Evolutionary conservation across 2,888 invertebrate genomes (phyloP).

Genomic region (Tipula lateralis): DNA sequence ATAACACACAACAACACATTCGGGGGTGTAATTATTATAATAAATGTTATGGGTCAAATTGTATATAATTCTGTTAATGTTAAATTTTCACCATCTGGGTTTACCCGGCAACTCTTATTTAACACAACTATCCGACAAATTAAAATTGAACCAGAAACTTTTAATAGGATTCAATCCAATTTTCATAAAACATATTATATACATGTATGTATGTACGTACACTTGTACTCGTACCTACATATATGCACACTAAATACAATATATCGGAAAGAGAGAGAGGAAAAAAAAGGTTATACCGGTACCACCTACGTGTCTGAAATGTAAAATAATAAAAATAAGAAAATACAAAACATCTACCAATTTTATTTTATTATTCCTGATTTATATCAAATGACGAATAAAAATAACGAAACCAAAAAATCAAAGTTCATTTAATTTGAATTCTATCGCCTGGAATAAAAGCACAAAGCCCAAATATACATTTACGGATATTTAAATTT

Average conservation of each 20-base stretch:
- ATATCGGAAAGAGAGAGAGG: neutral
- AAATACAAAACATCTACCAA: neutral
- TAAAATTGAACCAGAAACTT: conserved; percentile 5
- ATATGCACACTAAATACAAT: too few relatives aligned
- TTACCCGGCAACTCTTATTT: neutral
- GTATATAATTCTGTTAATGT: neutral
- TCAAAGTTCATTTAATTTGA: conserved; percentile 9
- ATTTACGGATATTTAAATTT: conserved; percentile 24
- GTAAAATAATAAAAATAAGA: neutral
- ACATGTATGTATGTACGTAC: neutral
- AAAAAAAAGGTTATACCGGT: neutral
- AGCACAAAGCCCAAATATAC: neutral
- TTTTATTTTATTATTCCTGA: conserved; percentile 7
- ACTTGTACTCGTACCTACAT: neutral
- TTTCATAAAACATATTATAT: neutral
- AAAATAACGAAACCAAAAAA: neutral
- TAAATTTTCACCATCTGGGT: conserved; percentile 6
- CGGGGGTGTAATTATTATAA: neutral
- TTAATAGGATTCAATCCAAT: neutral
- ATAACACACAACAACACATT: too few relatives aligned
- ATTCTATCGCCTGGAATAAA: conserved; percentile 19
- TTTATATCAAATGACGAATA: conserved; percentile 6
- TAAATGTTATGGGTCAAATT: neutral
- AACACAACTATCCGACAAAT: neutral
- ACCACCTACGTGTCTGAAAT: neutral